Evolutionary conservation across 2,113 vertebrate species (phyloP).

Genomic region (Eudyptes chrysolophus): DNA sequence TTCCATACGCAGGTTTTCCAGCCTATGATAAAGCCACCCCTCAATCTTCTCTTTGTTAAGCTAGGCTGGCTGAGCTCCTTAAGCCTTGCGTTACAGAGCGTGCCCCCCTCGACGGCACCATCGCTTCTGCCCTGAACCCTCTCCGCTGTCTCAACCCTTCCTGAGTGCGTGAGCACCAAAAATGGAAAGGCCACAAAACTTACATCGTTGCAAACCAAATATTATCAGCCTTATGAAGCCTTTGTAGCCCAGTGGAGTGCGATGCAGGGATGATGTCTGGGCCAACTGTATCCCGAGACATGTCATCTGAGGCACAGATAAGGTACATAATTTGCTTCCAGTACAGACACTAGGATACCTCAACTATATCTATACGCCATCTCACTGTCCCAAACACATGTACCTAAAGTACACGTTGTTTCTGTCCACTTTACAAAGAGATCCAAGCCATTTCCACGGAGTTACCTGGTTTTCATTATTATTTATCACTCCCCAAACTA

Average conservation of each 20-base stretch:
- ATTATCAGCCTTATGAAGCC: not conserved
- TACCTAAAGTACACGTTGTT: not conserved
- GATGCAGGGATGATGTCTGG: not conserved
- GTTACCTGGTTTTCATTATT: not conserved
- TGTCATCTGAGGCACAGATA: not conserved
- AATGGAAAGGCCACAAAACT: not conserved
- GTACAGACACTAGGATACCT: not conserved
- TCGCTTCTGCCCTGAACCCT: not conserved
- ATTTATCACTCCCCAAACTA: not conserved
- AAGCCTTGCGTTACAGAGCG: accelerated
- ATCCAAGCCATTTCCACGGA: not conserved
- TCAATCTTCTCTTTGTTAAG: not conserved
- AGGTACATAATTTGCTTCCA: not conserved
- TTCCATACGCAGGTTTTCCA: not conserved
- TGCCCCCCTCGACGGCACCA: not conserved
- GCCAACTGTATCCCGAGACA: not conserved
- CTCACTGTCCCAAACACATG: not conserved
- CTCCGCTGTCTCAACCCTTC: not conserved
- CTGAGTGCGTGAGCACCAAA: not conserved
- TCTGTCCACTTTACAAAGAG: not conserved
- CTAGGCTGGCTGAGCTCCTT: not conserved
- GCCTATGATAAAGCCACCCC: not conserved
- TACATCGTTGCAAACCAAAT: not conserved
- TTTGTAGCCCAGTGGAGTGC: not conserved
- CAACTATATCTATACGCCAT: not conserved